phyloP scores from a whole-genome alignment of 23 tunicate genomes.

The Ciona savignyi region DNA sequence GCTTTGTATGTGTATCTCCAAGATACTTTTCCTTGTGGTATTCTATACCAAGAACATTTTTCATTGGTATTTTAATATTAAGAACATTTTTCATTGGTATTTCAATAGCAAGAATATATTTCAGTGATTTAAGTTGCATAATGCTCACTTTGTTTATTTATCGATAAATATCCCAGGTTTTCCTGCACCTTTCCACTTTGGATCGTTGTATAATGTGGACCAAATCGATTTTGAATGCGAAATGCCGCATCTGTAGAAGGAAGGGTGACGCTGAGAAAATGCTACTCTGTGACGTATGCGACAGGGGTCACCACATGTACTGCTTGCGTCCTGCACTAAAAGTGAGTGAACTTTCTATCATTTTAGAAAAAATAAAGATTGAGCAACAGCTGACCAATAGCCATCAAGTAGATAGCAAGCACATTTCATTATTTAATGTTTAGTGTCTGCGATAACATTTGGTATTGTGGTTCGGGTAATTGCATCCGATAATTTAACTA shows the following conservation, averaged over 20 bases:
- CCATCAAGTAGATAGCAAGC: no score
- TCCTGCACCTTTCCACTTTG: slow-evolving; percentile 74
- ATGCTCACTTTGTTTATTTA: background rate
- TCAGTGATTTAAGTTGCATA: background rate
- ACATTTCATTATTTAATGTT: no score
- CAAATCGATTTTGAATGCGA: slow-evolving; percentile 68
- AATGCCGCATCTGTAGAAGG: slow-evolving; percentile 81
- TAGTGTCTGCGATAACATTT: background rate
- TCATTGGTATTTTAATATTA: background rate
- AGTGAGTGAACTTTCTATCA: slow-evolving; percentile 18
- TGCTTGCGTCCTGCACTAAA: slow-evolving; percentile 83
- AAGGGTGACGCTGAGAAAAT: slow-evolving; percentile 92
- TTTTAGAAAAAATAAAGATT: no score
- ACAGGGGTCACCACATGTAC: slow-evolving; percentile 93
- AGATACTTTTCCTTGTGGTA: no score
- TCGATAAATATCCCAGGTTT: slow-evolving; percentile 25
- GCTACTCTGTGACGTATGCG: slow-evolving; percentile 93
- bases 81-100: background rate
- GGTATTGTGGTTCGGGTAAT: background rate
- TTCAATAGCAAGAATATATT: background rate
- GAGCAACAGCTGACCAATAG: no score
- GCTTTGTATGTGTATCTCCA: no score
- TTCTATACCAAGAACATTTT: no score
- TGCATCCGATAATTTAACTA: background rate
- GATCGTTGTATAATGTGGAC: slow-evolving; percentile 90